Evolutionary conservation across 1,140 invertebrate species (phyloP), one percentile per base, ranked within the genome.

Genomic region (Microplitis mediator): DNA sequence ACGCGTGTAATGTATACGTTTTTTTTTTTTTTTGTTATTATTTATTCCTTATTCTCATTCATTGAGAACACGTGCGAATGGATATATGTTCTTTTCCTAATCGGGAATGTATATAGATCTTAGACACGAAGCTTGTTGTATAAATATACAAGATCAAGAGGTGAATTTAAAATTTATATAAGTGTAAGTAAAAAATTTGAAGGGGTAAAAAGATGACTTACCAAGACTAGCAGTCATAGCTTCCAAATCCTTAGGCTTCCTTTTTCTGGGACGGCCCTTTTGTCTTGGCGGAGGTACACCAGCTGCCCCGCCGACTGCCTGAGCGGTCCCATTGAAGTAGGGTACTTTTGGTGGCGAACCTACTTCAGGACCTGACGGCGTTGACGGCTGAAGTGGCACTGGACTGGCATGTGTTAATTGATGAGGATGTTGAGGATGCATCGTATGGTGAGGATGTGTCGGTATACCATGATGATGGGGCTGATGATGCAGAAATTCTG

Each of bases 231-330:
- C 92, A 23, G 93, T 93, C 91, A 95, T 93, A 50, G 92, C 88
- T 79, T 95, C 94, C 67, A 95, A 89, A 81, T 95, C 94, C 88
- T 95, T 95, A 56, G 94, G 93, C 86, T 96, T 97, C 88, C 95
- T 90, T 86, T 97, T 98, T 82, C 95, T 90, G 0, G 96, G 95
- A 73, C 96, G 88, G 1, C 96, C 96, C 88, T 98, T 98, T 84
- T 97, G 95, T 77, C 94, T 89, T 0, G 93, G 93, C 45, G 93
- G 88, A 66, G 90, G 88, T 45, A 89, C 85, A 16, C 85, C 88
- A 3, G 79, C 77, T 2, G 78, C 77, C 0, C 86, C 77, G 60
- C 86, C 83, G 75, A 88, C 81, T 54, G 90, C 89, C 76, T 89
- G 86, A 39, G 90, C 89, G 9, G 91, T 89, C 11, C 94, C 93